These are phyloP conservation scores for Lamprotornis superbus DNA, from an alignment of 2,113 vertebrate species.

Conservation along the genomic window DNA sequence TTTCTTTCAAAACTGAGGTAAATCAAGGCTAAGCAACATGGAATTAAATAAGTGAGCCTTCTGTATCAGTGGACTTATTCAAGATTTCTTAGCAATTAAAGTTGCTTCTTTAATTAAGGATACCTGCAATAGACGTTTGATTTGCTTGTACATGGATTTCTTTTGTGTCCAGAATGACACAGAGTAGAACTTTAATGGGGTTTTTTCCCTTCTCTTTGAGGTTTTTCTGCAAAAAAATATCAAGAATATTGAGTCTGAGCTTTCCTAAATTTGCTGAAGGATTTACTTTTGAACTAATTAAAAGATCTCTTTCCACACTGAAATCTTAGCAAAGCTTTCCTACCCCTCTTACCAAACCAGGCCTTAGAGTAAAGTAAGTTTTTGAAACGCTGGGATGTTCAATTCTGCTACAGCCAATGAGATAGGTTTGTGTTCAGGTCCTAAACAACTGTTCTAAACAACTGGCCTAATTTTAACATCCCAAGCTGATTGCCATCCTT, in stretches of 20 bases:
- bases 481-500: background rate
- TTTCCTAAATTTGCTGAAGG: background rate
- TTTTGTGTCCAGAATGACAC: background rate
- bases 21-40: background rate
- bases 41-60: background rate
- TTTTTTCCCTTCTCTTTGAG: background rate
- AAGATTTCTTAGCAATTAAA: background rate
- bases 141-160: background rate
- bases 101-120: background rate
- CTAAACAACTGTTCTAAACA: background rate
- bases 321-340: background rate
- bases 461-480: background rate
- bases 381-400: background rate
- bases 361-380: background rate
- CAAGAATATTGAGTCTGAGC: background rate
- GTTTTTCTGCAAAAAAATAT: background rate
- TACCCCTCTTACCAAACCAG: background rate
- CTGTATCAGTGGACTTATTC: background rate
- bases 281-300: background rate
- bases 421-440: background rate
- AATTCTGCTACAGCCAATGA: background rate
- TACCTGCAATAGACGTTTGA: background rate
- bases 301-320: background rate
- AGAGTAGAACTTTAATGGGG: background rate
- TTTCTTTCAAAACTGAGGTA: background rate